A percentile compares a stretch with the other conserved stretches of the same genome.
Evolutionary conservation across 1,140 invertebrate genomes (phyloP).

Genomic region (Drosophila sulfurigaster): DNA sequence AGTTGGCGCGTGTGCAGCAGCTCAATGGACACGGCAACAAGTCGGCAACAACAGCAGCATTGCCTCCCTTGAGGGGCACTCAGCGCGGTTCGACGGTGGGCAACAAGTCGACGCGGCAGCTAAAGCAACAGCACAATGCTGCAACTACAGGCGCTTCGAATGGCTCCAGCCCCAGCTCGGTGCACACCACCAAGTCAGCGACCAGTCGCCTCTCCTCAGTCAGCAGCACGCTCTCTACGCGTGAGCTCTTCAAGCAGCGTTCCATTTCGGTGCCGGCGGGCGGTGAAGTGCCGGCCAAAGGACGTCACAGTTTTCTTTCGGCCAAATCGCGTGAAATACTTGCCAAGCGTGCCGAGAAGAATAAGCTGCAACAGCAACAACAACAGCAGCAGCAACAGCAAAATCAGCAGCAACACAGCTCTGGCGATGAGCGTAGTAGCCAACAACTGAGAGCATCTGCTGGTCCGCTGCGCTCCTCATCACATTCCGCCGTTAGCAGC

Average conservation of each 20-base stretch:
- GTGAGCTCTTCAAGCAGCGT: constrained; percentile 76
- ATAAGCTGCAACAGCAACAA: constrained; percentile 76
- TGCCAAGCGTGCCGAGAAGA: constrained; percentile 78
- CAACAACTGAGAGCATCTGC: constrained; percentile 52
- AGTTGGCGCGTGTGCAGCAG: constrained; percentile 66
- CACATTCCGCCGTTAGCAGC: constrained; percentile 77
- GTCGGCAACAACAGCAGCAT: constrained; percentile 8
- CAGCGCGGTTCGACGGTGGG: constrained; percentile 57
- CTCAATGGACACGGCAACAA: constrained; percentile 55
- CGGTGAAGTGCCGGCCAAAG: constrained; percentile 47
- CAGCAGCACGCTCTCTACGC: constrained; percentile 71
- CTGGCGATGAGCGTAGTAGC: constrained; percentile 70
- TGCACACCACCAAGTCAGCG: constrained; percentile 80
- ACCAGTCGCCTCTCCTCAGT: constrained; percentile 79
- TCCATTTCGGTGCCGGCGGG: constrained; percentile 80
- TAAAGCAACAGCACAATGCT: constrained; percentile 75
- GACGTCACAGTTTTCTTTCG: constrained; percentile 76
- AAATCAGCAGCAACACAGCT: constrained; percentile 61
- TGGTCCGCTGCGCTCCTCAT: constrained; percentile 74
- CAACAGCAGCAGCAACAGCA: constrained; percentile 64
- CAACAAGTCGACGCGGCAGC: constrained; percentile 66
- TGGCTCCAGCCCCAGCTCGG: constrained; percentile 80
- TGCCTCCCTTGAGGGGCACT: constrained; percentile 19
- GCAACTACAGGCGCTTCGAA: constrained; percentile 61
- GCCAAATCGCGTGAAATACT: constrained; percentile 84